Evolutionary conservation across 2,113 vertebrate species (phyloP).

Genomic region (Antigone vipio): DNA sequence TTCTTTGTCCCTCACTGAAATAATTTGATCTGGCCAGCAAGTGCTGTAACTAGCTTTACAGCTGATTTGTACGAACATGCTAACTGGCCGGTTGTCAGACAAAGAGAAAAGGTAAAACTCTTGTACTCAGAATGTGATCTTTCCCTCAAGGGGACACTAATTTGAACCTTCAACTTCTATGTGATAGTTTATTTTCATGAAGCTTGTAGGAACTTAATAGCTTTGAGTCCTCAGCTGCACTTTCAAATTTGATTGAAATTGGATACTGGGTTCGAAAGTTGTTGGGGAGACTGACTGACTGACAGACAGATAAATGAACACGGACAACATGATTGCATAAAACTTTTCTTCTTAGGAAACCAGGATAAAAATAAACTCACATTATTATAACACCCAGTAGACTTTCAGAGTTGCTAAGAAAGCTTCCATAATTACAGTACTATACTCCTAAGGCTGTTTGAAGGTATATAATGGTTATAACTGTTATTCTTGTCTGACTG

Average conservation of each 20-base stretch:
- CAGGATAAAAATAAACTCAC: neutral
- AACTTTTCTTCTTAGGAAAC: neutral
- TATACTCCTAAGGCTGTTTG: neutral
- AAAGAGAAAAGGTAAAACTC: neutral
- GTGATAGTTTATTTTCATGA: neutral
- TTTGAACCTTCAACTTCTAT: neutral
- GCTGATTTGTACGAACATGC: neutral
- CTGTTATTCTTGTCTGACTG: constrained; percentile 5
- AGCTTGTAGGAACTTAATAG: neutral
- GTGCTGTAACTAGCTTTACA: neutral
- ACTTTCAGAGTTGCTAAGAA: neutral
- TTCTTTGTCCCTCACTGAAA: neutral
- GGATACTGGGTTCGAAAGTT: neutral
- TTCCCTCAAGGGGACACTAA: neutral
- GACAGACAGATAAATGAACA: neutral
- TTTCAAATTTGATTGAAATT: neutral
- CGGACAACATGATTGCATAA: neutral
- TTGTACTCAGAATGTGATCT: neutral
- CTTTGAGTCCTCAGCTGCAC: neutral
- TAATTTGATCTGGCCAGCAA: neutral
- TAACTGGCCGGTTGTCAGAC: neutral
- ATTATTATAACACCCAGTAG: neutral
- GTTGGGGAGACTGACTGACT: neutral
- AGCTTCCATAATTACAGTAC: neutral
- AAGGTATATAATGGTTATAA: neutral